Evolutionary conservation across 2,888 invertebrate genomes (phyloP).

Genomic region (Melieria crassipennis): DNA sequence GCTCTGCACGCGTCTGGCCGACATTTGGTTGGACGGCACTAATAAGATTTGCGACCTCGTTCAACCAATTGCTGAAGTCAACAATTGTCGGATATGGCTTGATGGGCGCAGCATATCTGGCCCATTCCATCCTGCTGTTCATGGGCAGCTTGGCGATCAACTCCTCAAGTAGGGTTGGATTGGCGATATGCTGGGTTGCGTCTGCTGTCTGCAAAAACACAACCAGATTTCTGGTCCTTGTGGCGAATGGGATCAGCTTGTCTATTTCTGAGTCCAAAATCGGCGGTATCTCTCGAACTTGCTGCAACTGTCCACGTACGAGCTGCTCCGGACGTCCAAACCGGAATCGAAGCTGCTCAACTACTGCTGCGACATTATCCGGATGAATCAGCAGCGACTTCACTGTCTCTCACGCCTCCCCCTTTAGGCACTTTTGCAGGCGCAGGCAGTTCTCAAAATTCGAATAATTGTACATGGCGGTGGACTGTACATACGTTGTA

Average conservation of each 20-base stretch:
- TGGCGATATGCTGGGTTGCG: conserved; percentile 37
- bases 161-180: conserved; percentile 37
- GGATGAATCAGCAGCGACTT: conserved; percentile 33
- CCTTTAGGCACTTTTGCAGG: conserved; percentile 22
- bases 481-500: no score
- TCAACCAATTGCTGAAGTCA: conserved; percentile 29
- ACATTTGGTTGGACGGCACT: background rate
- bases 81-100: conserved; percentile 22
- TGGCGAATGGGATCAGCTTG: conserved; percentile 35
- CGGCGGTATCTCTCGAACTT: conserved; percentile 19
- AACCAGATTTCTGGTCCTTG: conserved; percentile 34
- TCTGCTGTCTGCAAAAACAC: conserved; percentile 33
- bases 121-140: conserved; percentile 39
- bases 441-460: conserved; percentile 21
- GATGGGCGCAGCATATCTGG: conserved; percentile 19
- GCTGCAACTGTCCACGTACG: conserved; percentile 26
- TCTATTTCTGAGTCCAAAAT: conserved; percentile 28
- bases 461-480: conserved; percentile 6
- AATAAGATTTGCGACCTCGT: background rate
- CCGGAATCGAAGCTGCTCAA: conserved; percentile 35
- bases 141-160: conserved; percentile 36
- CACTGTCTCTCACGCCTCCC: conserved; percentile 17
- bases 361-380: conserved; percentile 30
- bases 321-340: conserved; percentile 40
- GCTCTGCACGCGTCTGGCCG: background rate